Conservation (phyloP, 35 echinoderm and acorn worm genomes). For the Holothuria glaberrima region DNA sequence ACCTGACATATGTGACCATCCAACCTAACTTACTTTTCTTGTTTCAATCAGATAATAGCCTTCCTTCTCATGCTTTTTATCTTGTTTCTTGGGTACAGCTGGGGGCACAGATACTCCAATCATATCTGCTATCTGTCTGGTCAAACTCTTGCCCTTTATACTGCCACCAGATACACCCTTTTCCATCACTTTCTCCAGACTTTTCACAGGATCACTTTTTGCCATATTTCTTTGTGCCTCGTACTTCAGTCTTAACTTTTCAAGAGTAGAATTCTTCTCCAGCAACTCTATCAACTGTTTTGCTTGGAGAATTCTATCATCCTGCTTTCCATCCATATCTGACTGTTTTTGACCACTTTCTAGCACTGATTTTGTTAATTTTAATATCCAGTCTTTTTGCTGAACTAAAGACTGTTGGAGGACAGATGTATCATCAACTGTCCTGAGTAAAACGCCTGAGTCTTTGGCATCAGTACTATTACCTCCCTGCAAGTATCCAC, state of each 20-base stretch:
- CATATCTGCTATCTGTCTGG: conserved; percentile 38
- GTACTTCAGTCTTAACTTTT: conserved; percentile 50
- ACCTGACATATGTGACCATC: no score
- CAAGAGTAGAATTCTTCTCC: conserved; percentile 28
- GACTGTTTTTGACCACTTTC: background rate
- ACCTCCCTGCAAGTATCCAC: conserved; percentile 60
- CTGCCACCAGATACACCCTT: conserved; percentile 1
- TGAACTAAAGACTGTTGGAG: conserved; percentile 18
- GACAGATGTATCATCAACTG: conserved; percentile 29
- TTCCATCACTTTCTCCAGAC: conserved; percentile 62
- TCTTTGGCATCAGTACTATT: conserved; percentile 53
- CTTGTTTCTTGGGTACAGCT: conserved; percentile 3
- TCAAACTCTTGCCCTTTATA: conserved; percentile 23
- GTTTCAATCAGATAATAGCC: conserved; percentile 92
- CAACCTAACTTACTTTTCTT: conserved; percentile 69
- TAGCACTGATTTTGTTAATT: conserved; percentile 29
- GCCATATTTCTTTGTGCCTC: conserved; percentile 34
- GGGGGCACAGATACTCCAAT: conserved; percentile 39
- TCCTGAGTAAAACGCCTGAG: conserved; percentile 7
- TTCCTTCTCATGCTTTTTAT: conserved; percentile 66
- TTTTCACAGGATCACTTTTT: conserved; percentile 14
- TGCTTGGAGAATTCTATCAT: background rate
- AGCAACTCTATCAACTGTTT: conserved; percentile 39
- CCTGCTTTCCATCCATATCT: conserved; percentile 16
- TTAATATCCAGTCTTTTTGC: conserved; percentile 48